phyloP scores from a whole-genome alignment of 1,140 invertebrate species.

The Ooceraea biroi region DNA sequence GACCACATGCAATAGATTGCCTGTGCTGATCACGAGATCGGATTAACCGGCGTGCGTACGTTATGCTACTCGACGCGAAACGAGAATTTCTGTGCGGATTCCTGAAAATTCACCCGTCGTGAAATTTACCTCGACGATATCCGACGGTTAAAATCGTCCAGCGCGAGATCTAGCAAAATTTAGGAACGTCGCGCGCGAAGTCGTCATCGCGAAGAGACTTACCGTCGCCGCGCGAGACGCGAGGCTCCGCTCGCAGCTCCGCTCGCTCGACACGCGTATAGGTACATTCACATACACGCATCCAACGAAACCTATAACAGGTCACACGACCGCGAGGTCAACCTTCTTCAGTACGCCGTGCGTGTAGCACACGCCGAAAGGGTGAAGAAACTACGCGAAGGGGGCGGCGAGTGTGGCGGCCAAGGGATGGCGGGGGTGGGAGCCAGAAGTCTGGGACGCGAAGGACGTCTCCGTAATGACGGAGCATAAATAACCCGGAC shows the following conservation, averaged over 20 bases:
- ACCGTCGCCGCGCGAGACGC: background rate
- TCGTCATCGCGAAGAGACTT: conserved; percentile 13
- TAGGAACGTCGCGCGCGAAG: background rate
- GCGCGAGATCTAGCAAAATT: background rate
- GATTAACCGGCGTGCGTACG: background rate
- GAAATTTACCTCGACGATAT: background rate
- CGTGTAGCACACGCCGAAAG: conserved; percentile 42
- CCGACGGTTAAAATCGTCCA: background rate
- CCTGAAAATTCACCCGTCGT: background rate
- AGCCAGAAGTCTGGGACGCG: conserved; percentile 67
- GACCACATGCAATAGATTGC: background rate
- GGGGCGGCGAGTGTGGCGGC: conserved; percentile 35
- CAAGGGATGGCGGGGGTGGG: conserved; percentile 66
- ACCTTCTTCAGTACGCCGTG: conserved; percentile 28
- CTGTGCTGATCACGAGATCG: background rate
- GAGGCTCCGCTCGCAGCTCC: background rate
- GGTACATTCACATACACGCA: background rate
- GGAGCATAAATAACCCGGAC: conserved; percentile 86
- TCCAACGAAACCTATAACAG: no score
- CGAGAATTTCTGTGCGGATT: background rate
- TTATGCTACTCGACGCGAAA: background rate
- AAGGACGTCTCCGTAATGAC: conserved; percentile 85
- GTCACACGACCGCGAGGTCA: conserved; percentile 37
- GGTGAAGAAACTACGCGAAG: conserved; percentile 56
- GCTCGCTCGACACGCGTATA: background rate